Evolutionary conservation across 2,888 invertebrate genomes (phyloP), one percentile per base, ranked within the genome.

Genomic region (Hyppa rectilinea): DNA sequence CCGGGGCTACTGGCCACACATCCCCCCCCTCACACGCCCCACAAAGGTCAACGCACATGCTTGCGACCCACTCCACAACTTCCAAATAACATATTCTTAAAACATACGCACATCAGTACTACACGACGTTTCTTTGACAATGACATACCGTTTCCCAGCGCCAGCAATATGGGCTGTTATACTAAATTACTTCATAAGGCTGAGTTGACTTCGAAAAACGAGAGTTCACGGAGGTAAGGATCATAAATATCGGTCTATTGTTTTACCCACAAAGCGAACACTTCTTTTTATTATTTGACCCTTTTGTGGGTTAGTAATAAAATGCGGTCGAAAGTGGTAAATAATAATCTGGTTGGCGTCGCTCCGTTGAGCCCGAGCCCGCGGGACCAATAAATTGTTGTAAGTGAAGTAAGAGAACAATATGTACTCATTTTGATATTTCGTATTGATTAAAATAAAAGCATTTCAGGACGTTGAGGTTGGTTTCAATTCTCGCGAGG

Each of bases 231-330:
- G 80, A 85, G 85, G 87, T 85, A 84, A 82, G 70, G 66, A 84
- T 79, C 82, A 83, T 90, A 90, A 91, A 90, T 89, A 88, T 85
- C 70, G 70, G 75, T 81, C 85, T 85, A 89, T 91, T 89, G 87
- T 88, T 85, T 83, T 76, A 78, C 71, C 69, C 83, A 87, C 87
- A 89, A 86, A 85, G 86, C 84, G 83, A 86, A 85, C 82, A 87
- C 84, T 87, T 88, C 83, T 89, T 90, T 90, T 89, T 88, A 89
- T 87, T 87, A 89, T 87, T 87, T 88, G 87, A 89, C 86, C 89
- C 87, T 88, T 90, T 88, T 87, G 86, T 86, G 88, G 82, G 85
- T 81, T 78, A 78, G 85, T 82, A 87, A 87, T 89, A 88, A 89
- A 90, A 89, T 83, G 88, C 86, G 89, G 89, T 86, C 84, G 84